A percentile compares a stretch with the other conserved stretches of the same genome.
phyloP scores from a whole-genome alignment of 2,888 invertebrate species.

The Abscondita cerata region DNA sequence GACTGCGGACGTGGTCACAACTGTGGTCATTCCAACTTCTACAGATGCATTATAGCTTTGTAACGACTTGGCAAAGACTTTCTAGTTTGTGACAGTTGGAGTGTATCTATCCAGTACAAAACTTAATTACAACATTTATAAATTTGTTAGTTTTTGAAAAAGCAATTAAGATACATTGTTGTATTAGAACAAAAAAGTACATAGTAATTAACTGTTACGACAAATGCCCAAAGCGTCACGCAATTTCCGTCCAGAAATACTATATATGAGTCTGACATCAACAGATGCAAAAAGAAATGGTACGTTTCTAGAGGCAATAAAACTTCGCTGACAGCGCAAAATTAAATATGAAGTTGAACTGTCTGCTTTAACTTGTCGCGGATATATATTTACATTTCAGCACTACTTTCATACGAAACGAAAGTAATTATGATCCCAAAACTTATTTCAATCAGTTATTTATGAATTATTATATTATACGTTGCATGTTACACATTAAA shows the following conservation, averaged over 20 bases:
- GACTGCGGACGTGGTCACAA: slow-evolving; percentile 43
- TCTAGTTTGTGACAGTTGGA: slow-evolving; percentile 25
- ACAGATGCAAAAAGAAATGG: slow-evolving; percentile 52
- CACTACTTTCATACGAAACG: slow-evolving; percentile 7
- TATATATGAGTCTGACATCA: slow-evolving; percentile 47
- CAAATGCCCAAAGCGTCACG: slow-evolving; percentile 44
- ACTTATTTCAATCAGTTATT: background rate
- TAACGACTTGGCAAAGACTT: slow-evolving; percentile 29
- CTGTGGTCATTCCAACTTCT: slow-evolving; percentile 40
- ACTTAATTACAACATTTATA: slow-evolving; percentile 11
- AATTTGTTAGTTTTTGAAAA: background rate
- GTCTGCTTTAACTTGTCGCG: slow-evolving; percentile 41
- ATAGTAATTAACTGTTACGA: slow-evolving; percentile 31
- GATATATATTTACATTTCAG: slow-evolving; percentile 18
- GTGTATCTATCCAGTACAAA: slow-evolving; percentile 8
- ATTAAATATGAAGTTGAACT: slow-evolving; percentile 53
- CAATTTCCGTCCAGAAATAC: slow-evolving; percentile 48
- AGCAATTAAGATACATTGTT: too few relatives aligned
- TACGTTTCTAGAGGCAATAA: slow-evolving; percentile 52
- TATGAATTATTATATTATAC: too few relatives aligned
- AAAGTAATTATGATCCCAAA: slow-evolving; percentile 1
- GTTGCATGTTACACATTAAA: too few relatives aligned
- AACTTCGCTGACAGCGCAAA: slow-evolving; percentile 52
- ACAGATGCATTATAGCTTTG: slow-evolving; percentile 36
- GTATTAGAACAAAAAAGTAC: background rate